A percentile compares a stretch with the other conserved stretches of the same genome.
These are phyloP conservation scores for Phorcus lineatus DNA, from an alignment of 2,888 invertebrate species.

Conservation along the genomic window DNA sequence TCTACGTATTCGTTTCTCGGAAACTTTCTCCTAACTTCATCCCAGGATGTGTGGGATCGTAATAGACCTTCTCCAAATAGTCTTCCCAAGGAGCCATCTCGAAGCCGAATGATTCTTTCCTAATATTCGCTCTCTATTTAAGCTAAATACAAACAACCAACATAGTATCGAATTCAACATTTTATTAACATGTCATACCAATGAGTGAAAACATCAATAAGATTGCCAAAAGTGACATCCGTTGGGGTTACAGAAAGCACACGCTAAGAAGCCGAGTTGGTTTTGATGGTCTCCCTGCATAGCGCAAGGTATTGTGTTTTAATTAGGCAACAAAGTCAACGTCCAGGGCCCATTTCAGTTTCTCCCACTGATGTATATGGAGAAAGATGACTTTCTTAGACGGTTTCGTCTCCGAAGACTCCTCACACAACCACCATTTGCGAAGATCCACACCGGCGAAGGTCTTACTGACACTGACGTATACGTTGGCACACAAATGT, in stretches of 20 bases:
- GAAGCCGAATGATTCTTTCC: not conserved
- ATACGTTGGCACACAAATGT: not conserved
- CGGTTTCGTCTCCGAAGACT: not conserved
- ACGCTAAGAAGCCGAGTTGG: not conserved
- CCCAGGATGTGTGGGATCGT: not conserved
- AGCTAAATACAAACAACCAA: not conserved
- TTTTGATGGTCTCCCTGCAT: slow-evolving; percentile 1
- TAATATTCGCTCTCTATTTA: not conserved
- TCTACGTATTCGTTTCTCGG: not conserved
- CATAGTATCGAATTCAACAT: no score
- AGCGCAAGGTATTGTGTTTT: not conserved
- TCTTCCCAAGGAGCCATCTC: not conserved
- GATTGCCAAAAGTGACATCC: not conserved
- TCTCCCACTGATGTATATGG: not conserved
- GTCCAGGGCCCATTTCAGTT: not conserved
- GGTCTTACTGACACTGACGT: not conserved
- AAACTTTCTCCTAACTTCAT: not conserved
- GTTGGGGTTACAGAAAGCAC: slow-evolving; percentile 3
- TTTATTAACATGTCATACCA: no score
- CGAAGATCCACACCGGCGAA: slow-evolving; percentile 9
- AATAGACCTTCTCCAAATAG: not conserved
- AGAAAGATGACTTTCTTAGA: slow-evolving; percentile 11
- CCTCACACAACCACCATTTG: slow-evolving; percentile 10
- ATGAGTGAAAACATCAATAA: not conserved
- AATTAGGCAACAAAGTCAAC: not conserved